phyloP scores from a whole-genome alignment of 1,140 invertebrate genomes.

The Tenebrio molitor region DNA sequence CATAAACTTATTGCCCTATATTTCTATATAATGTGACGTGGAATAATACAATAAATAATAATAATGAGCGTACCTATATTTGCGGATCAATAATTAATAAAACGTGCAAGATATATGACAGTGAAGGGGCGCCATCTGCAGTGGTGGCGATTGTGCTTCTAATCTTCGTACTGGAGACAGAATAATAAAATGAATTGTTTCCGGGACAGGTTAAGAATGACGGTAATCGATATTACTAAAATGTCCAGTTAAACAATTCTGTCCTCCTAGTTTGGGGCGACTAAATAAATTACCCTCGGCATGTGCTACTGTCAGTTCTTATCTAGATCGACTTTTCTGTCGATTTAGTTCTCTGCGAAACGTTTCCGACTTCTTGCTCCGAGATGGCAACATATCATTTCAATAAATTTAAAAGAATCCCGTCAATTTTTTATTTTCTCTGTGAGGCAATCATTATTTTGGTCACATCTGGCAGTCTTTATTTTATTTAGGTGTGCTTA shows the following conservation, averaged over 20 bases:
- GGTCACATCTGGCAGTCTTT: conserved; percentile 13
- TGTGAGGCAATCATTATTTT: background rate
- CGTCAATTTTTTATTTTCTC: background rate
- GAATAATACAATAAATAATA: no score
- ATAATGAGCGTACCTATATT: no score
- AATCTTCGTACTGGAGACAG: conserved; percentile 1
- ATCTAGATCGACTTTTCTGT: conserved; percentile 36
- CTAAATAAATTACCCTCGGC: conserved; percentile 30
- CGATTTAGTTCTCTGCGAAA: conserved; percentile 10
- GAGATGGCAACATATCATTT: background rate
- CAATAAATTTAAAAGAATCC: no score
- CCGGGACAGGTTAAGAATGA: conserved; percentile 26
- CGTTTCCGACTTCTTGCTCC: conserved; percentile 8
- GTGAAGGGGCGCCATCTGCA: no score
- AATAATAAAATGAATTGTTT: conserved; percentile 28
- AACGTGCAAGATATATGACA: no score
- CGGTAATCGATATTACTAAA: conserved; percentile 37
- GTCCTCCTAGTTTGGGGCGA: conserved; percentile 16
- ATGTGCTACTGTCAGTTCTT: conserved; percentile 38
- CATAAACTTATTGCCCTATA: no score
- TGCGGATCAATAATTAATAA: no score
- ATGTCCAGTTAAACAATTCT: conserved; percentile 39
- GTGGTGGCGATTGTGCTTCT: background rate
- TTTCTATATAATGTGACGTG: no score
- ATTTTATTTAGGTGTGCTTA: conserved; percentile 22